phyloP scores from a whole-genome alignment of 2,797 vertebrate genomes.

The Huso huso region DNA sequence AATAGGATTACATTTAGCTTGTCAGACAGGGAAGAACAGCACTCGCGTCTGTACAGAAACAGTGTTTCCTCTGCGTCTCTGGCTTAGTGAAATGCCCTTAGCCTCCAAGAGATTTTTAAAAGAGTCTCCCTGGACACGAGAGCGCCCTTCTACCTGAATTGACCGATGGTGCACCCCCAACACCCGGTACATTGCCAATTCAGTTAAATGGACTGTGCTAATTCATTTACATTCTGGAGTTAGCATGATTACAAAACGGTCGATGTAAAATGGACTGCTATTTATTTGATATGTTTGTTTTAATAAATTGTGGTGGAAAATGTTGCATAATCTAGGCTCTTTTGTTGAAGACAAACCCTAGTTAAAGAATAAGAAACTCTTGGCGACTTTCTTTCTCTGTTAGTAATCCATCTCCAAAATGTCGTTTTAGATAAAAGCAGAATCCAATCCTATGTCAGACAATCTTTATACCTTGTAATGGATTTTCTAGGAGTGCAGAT shows the following conservation, averaged over 20 bases:
- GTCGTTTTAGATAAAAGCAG: background rate
- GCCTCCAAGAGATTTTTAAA: no score
- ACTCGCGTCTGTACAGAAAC: no score
- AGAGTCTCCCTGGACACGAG: background rate
- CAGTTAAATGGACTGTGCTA: background rate
- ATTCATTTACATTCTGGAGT: constrained; percentile 14
- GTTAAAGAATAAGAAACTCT: background rate
- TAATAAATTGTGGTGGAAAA: background rate
- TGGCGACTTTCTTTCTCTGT: background rate
- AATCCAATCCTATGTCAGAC: background rate
- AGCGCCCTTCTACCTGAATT: background rate
- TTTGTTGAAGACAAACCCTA: background rate
- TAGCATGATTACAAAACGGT: constrained; percentile 17
- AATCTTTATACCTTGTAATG: no score
- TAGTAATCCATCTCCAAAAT: background rate
- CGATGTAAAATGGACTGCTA: constrained; percentile 13
- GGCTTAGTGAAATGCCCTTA: no score
- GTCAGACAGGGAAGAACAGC: background rate
- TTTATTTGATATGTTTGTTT: constrained; percentile 8
- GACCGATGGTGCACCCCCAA: background rate
- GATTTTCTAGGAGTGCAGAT: no score
- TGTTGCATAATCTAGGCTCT: no score
- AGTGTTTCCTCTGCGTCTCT: no score
- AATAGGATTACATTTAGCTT: background rate
- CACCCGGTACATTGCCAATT: constrained; percentile 2